Evolutionary conservation across 2,113 vertebrate genomes (phyloP), one percentile per base, ranked within the genome.

Genomic region (Speoplatyrhinus poulsoni): DNA sequence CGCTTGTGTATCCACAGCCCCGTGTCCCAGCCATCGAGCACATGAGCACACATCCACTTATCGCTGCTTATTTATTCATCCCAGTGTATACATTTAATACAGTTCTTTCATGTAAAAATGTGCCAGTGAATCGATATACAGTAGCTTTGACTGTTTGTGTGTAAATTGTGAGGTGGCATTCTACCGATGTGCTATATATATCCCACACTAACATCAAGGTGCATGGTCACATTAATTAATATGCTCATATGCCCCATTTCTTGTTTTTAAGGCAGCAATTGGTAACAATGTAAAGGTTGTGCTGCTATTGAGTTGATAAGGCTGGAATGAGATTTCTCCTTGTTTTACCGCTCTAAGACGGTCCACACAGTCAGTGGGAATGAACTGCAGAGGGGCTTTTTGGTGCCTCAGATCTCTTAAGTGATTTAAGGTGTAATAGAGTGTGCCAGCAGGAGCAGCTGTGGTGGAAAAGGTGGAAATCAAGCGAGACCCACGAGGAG

Each of bases 381-480:
- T 87, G 85, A 90, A 79, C 84, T 80, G 84, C 82, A 66, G 71
- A 73, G 85, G 84, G 87, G 85, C 54, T 85, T 89, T 88, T 88
- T 82, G 77, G 82, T 87, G 79, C 81, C 80, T 88, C 82, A 84
- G 87, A 89, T 91, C 88, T 88, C 89, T 85, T 85, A 89, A 91
- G 90, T 86, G 82, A 91, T 91, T 90, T 90, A 88, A 90, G 86
- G 87, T 90, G 87, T 87, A 91, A 91, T 91, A 87, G 88, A 91
- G 90, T 87, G 88, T 82, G 87, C 83, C 78, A 75, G 75, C 67
- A 82, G 83, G 87, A 88, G 86, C 87, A 88, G 87, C 88, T 89
- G 88, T 82, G 36, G 36, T 41, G 87, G 90, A 91, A 90, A 91
- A 73, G 79, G 69, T 81, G 77, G 68, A 85, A 88, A 84, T 86